Evolutionary conservation across 2,797 vertebrate genomes (phyloP), one percentile per base, ranked within the genome.

Genomic region (Lepilemur septentrionalis): DNA sequence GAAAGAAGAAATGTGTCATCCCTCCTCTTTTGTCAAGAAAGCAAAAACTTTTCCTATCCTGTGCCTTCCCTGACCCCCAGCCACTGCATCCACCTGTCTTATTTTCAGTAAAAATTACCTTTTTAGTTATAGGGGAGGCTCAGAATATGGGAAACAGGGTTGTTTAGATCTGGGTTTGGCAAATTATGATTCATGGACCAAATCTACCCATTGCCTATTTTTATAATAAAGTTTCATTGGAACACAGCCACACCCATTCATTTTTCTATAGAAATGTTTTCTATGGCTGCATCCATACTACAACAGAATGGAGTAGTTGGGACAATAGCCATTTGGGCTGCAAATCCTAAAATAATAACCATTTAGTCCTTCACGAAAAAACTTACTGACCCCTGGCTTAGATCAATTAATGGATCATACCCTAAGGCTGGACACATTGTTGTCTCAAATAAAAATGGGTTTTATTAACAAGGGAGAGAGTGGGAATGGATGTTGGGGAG

Each of bases 71-170:
- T 14, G 4, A 11, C 3, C 6, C 22, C n/a, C 2, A 48, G 14
- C 20, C 12, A 12, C 32, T 65, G 3, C 7, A 65, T 14, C 32
- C 10, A 28, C 2, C 7, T 0, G 0, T n/a, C 32, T 89, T 25
- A 23, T 85, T 79, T 61, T 38, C 35, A 67, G 11, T 23, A 22
- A 18, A 72, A 38, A 48, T 20, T 48, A 75, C 3, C 10, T 81
- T 67, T 67, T 48, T 41, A 57, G 5, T 82, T 67, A 61, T 52
- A 10, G 72, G 11, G 7, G 5, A 28, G 2, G 1, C 46, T 30
- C 22, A 43, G 65, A n/a, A 57, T 46, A 14, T 59, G 5, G 35
- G 4, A 13, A 48, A 10, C 41, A 35, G 28, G 15, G 20, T 1
- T 11, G 28, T 35, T 75, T 75, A 25, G 12, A 30, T 12, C 22